Evolutionary conservation across 2,888 invertebrate genomes (phyloP), one percentile per base, ranked within the genome.

Genomic region (Lasioglossum pauxillum): DNA sequence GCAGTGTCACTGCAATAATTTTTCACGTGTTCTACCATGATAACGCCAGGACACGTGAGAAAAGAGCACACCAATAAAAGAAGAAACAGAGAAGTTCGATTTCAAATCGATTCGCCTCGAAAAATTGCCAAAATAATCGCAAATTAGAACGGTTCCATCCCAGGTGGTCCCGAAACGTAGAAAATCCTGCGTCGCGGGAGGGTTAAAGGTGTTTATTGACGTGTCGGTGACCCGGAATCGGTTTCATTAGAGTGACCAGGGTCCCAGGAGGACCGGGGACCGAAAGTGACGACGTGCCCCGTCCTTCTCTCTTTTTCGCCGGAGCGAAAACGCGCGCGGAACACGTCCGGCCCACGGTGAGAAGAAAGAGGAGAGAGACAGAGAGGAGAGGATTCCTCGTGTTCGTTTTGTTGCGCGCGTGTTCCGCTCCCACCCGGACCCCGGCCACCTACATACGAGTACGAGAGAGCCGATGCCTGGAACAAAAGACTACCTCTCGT

Each of bases 401-500:
- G 75, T 86, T 84, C 84, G 82, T 85, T 85, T 86, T 86, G 83
- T 85, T 87, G 19, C 73, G 85, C 81, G 81, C 67, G 35, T 67
- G 67, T 67, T 80, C 76, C 85, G 78, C 76, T 77, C 78, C 78
- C 82, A 75, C 60, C 77, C 73, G 83, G 78, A 19, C 44, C 53
- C 14, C 53, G 78, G 27, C 90, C 90, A 83, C 90, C 90, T 87
- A 85, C 89, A 75, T 82, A 64, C 23, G 53, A 53, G 23, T 14
- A 38, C 82, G 69, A 69, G 14, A 53, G 60, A 60, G 60, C 60
- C 57, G 60, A 75, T 69, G 80, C 67, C 76, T 38, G 49, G 84
- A 88, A 91, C 90, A 91, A 91, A 91, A 89, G 91, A 4, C 75
- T 67, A 27, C 64, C 79, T 84, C 76, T 84, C 87, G 78, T 69